Evolutionary conservation across 2,797 vertebrate genomes (phyloP), one percentile per base, ranked within the genome.

Genomic region (Chloroceryle amazona): DNA sequence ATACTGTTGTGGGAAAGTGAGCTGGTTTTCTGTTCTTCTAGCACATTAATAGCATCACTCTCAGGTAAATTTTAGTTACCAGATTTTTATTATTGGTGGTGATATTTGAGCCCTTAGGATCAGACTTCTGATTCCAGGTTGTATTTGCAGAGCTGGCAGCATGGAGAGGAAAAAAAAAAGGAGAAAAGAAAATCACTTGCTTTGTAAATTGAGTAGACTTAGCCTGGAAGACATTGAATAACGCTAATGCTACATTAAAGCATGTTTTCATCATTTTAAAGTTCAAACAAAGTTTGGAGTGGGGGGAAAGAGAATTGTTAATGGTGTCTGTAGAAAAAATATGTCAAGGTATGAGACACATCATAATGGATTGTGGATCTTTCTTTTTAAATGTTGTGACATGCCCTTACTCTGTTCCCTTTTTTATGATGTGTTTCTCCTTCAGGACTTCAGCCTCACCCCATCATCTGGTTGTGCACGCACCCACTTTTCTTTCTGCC

Each of bases 71-170:
- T 42, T 75, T 37, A 23, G 13, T 65, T 84, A 54, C 55, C 31
- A 42, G 49, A 35, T 85, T 93, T 90, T 92, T 90, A 84, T 85
- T 86, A 41, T 33, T 63, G 60, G 20, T 90, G 44, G 49, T 87
- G 81, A 61, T 78, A 81, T 46, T 60, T 73, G 63, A 96, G 60
- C 67, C 33, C 11, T 67, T 31, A 71, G 42, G 42, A 57, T 73
- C 18, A 41, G 55, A 67, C 17, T 81, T 91, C 23, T 55, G n/a
- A 42, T 88, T 71, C 42, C 76, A 94, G 62, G 28, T 49, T 83
- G 37, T 31, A 9, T 89, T 83, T 86, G 20, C 78, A 94, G 70
- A 66, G 26, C 54, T 84, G 66, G 33, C 12, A 65, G 22, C n/a
- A 37, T 41, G 15, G 8, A 7, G 3, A 23, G 18, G 11, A 57